phyloP scores from a whole-genome alignment of 2,797 vertebrate genomes.

The Scarus forsteni region DNA sequence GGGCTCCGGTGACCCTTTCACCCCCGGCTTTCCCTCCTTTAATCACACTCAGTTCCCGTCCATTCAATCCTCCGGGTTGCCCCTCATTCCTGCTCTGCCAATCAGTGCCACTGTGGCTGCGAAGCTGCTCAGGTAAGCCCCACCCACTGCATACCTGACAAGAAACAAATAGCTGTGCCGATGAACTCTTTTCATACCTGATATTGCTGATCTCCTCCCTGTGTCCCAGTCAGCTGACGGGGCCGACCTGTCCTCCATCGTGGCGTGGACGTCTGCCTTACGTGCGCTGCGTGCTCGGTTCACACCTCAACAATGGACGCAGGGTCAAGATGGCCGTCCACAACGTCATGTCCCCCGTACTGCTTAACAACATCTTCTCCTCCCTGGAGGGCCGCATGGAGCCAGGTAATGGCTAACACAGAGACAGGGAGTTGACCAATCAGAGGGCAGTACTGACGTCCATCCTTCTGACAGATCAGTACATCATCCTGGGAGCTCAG shows the following conservation, averaged over 20 bases:
- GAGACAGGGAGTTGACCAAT: background rate
- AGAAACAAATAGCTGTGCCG: too few relatives aligned
- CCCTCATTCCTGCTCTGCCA: slow-evolving; percentile 85
- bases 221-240: slow-evolving; percentile 77
- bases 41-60: slow-evolving; percentile 89
- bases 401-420: slow-evolving; percentile 75
- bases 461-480: slow-evolving; percentile 81
- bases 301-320: slow-evolving; percentile 59
- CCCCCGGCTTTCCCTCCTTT: slow-evolving; percentile 90
- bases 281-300: slow-evolving; percentile 77
- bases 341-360: slow-evolving; percentile 76
- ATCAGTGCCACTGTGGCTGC: slow-evolving; percentile 82
- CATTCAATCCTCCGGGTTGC: slow-evolving; percentile 86
- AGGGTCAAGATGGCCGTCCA: slow-evolving; percentile 76
- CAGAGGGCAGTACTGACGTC: too few relatives aligned
- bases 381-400: slow-evolving; percentile 85
- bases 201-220: background rate
- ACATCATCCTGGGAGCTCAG: slow-evolving; percentile 89
- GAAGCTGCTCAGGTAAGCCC: slow-evolving; percentile 82
- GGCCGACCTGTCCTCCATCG: slow-evolving; percentile 63
- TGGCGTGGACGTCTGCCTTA: slow-evolving; percentile 80
- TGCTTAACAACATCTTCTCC: slow-evolving; percentile 89
- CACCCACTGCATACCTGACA: background rate
- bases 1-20: slow-evolving; percentile 90
- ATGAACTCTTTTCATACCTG: too few relatives aligned